Evolutionary conservation across 1,140 invertebrate genomes (phyloP), one percentile per base, ranked within the genome.

Genomic region (Drosophila sechellia): DNA sequence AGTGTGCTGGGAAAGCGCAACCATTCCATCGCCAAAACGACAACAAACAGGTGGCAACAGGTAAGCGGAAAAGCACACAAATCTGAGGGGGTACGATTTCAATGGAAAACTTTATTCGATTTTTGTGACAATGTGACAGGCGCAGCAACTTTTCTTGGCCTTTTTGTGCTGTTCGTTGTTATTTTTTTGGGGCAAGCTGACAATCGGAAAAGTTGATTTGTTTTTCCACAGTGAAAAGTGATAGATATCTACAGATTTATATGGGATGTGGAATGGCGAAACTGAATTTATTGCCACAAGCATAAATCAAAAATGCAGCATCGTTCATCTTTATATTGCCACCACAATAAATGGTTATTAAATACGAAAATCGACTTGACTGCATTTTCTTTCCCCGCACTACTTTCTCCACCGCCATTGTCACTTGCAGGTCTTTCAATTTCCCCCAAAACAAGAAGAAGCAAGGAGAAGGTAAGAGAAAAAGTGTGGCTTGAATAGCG

Each of bases 51-150:
- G 31, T 31, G 31, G 54, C 69, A 79, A 79, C 77, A 79, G 68
- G 76, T 79, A 77, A 35, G 25, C 53, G 10, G 27, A 27, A 35
- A 6, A 34, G 43, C n/a, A 39, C 25, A 35, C 4, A 50, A 17
- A 15, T 52, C 34, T n/a, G 34, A 39, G 61, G 27, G 27, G 27
- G 27, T 6, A 27, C 37, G 56, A 50, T 57, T 73, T 69, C 57
- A 85, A 79, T 84, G 66, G 46, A 64, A 79, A 85, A 84, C 66
- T 84, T 85, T 80, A 73, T 80, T 80, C 49, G 68, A 85, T 77
- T 76, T 71, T 56, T 57, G 54, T 57, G 81, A 80, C 77, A 84
- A 65, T 85, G 45, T 79, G 77, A 77, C 77, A 76, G 61, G 31
- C 48, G 63, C 55, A 56, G 66, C n/a, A 71, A 61, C 61, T 81